Evolutionary conservation across 2,113 vertebrate genomes (phyloP).

Genomic region (Vicugna pacos): DNA sequence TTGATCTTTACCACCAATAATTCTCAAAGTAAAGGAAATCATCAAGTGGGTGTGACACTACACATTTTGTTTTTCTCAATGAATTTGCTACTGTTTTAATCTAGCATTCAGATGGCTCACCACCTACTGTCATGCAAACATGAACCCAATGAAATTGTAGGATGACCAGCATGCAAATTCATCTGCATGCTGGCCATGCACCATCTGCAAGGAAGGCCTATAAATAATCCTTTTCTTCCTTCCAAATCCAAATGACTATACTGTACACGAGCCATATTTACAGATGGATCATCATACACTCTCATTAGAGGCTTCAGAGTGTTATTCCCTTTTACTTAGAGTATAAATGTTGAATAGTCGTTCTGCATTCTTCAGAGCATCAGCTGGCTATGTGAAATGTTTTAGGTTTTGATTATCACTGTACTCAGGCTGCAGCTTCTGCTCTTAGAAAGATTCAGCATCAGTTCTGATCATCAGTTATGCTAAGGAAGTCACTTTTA

Average conservation of each 20-base stretch:
- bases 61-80: background rate
- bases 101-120: conserved; percentile 35
- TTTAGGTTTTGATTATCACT: conserved; percentile 31
- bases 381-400: background rate
- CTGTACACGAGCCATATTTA: conserved; percentile 59
- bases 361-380: background rate
- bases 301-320: conserved; percentile 3
- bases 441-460: background rate
- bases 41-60: background rate
- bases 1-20: conserved; percentile 36
- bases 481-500: conserved; percentile 1
- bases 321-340: conserved; percentile 12
- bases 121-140: background rate
- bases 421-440: background rate
- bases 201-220: conserved; percentile 35
- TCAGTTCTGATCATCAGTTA: background rate
- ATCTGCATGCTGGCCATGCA: background rate
- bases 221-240: conserved; percentile 54
- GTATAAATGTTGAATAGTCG: conserved; percentile 4
- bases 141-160: conserved; percentile 6
- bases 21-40: conserved; percentile 56
- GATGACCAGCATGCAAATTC: background rate
- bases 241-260: conserved; percentile 63
- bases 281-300: conserved; percentile 20
- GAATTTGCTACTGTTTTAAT: conserved; percentile 38